A percentile compares a stretch with the other conserved stretches of the same genome.
Conservation (phyloP, 2,113 vertebrate species). For the Calyptommatus sinebrachiatus region DNA sequence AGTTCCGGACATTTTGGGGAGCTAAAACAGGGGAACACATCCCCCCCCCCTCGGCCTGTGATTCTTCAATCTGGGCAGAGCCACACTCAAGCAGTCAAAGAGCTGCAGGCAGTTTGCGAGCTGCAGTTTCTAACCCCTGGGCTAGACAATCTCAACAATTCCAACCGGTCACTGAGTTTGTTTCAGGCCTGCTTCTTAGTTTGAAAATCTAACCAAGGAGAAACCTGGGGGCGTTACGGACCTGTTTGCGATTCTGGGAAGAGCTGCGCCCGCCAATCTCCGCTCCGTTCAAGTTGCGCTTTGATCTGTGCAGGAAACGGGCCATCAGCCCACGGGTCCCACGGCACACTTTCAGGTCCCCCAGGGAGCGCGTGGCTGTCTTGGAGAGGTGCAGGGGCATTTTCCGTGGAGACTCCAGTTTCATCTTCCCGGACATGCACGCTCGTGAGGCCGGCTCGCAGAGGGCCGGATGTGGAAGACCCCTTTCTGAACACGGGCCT, state of each 20-base stretch:
- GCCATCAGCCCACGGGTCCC: slow-evolving; percentile 82
- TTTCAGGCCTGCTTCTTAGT: too few species aligned
- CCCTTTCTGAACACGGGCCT: slow-evolving; percentile 84
- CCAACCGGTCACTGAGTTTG: too few species aligned
- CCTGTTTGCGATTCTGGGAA: slow-evolving; percentile 78
- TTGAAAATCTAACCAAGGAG: too few species aligned
- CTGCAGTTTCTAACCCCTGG: too few species aligned
- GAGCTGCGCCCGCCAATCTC: slow-evolving; percentile 71
- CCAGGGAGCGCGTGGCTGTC: slow-evolving; percentile 80
- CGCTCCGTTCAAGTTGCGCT: slow-evolving; percentile 70
- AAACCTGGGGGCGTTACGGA: not conserved
- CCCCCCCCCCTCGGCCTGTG: too few species aligned
- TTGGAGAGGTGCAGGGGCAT: slow-evolving; percentile 56
- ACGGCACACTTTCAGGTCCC: slow-evolving; percentile 87
- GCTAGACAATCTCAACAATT: too few species aligned
- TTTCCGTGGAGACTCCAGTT: slow-evolving; percentile 43
- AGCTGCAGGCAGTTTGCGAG: too few species aligned
- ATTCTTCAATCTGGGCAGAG: too few species aligned
- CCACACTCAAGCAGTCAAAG: too few species aligned
- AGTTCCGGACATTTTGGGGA: too few species aligned
- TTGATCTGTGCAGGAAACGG: slow-evolving; percentile 90
- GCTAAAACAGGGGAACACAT: too few species aligned
- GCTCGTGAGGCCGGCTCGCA: slow-evolving; percentile 69
- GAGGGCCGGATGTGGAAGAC: slow-evolving; percentile 72
- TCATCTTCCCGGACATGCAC: slow-evolving; percentile 59